A percentile compares a stretch with the other conserved stretches of the same genome.
These are phyloP conservation scores for Oxygymnocypris stewartii DNA, from an alignment of 2,113 vertebrate genomes.

Conservation along the genomic window DNA sequence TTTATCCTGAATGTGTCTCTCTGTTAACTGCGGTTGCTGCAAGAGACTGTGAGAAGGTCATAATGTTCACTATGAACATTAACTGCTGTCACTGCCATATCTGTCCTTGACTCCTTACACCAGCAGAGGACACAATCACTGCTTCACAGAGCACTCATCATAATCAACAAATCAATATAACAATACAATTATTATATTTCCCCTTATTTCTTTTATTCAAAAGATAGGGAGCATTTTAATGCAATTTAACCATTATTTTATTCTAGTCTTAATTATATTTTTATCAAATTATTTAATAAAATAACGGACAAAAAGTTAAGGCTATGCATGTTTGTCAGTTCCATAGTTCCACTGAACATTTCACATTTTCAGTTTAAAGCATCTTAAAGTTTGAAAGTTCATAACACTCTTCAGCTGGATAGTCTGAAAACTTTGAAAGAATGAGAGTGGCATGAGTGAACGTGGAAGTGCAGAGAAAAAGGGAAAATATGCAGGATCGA, in stretches of 20 bases:
- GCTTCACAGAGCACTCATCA: neutral
- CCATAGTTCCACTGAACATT: neutral
- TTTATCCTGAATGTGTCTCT: neutral
- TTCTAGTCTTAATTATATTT: neutral
- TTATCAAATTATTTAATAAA: neutral
- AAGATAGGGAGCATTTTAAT: neutral
- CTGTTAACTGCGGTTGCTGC: neutral
- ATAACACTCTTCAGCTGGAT: neutral
- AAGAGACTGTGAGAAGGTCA: neutral
- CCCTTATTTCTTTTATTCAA: neutral
- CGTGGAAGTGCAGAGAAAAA: conserved; percentile 4
- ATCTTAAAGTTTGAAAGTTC: no score
- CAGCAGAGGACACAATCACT: conserved; percentile 33
- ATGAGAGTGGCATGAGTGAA: neutral
- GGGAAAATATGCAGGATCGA: conserved; percentile 35
- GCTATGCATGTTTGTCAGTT: neutral
- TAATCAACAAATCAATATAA: no score
- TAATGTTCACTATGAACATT: neutral
- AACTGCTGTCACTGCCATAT: neutral
- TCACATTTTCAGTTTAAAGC: no score
- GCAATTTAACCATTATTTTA: neutral
- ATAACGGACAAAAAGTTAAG: neutral
- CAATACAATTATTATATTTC: neutral
- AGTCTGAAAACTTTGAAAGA: conserved; percentile 8
- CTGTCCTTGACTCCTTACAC: conserved; percentile 5